phyloP scores from a whole-genome alignment of 2,797 vertebrate genomes.

The Holocentrus rufus region DNA sequence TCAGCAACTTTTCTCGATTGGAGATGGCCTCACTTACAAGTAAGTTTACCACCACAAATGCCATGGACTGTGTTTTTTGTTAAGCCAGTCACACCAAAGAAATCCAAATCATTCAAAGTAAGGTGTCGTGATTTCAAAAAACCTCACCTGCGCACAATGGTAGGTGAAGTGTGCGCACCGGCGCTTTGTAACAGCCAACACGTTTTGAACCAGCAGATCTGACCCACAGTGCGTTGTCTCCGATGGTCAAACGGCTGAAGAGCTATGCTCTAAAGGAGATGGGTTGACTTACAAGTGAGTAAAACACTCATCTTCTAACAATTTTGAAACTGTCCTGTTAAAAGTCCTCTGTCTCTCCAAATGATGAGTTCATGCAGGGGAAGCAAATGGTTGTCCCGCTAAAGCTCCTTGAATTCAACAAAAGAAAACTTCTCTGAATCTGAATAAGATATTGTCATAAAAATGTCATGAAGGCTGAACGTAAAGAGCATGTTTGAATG shows the following conservation, averaged over 20 bases:
- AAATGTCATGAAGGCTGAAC: conserved; percentile 36
- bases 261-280: conserved; percentile 93
- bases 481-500: conserved; percentile 35
- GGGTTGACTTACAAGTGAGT: conserved; percentile 98
- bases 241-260: conserved; percentile 92
- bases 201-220: conserved; percentile 87
- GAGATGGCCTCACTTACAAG: conserved; percentile 95
- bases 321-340: conserved; percentile 64
- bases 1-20: conserved; percentile 91
- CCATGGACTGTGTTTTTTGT: conserved; percentile 22
- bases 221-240: conserved; percentile 85
- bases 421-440: background rate
- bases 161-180: conserved; percentile 62
- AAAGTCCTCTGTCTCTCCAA: conserved; percentile 59
- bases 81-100: conserved; percentile 28
- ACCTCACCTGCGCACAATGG: conserved; percentile 42
- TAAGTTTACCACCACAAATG: conserved; percentile 74
- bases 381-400: conserved; percentile 60
- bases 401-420: conserved; percentile 33
- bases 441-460: background rate
- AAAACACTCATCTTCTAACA: conserved; percentile 77
- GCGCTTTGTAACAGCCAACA: conserved; percentile 82
- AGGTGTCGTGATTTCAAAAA: conserved; percentile 55
- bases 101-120: conserved; percentile 45
- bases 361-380: conserved; percentile 52